phyloP scores from a whole-genome alignment of 2,797 vertebrate genomes.

The Semotilus atromaculatus region DNA sequence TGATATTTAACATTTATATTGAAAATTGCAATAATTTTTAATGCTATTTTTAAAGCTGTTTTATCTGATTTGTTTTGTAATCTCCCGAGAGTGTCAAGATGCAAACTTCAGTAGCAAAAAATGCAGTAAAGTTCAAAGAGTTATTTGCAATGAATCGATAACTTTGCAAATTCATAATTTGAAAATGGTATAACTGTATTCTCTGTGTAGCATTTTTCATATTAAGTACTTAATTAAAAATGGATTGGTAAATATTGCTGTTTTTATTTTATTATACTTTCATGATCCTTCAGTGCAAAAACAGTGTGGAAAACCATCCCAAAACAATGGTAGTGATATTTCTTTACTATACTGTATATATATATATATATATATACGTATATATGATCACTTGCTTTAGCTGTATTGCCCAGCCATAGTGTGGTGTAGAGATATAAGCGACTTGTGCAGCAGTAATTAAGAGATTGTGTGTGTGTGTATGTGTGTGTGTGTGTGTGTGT shows the following conservation, averaged over 20 bases:
- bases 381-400: not conserved
- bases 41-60: not conserved
- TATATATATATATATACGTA: too few species aligned
- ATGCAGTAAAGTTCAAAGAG: not conserved
- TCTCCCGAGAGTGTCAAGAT: not conserved
- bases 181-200: not conserved
- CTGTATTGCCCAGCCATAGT: not conserved
- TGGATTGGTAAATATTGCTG: not conserved
- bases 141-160: not conserved
- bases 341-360: not conserved
- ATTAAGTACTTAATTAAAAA: not conserved
- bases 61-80: not conserved
- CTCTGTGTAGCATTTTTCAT: not conserved
- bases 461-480: constrained; percentile 57
- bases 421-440: not conserved
- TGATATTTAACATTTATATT: not conserved
- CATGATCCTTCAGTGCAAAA: not conserved
- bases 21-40: not conserved
- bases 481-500: constrained; percentile 56
- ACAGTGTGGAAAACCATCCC: not conserved
- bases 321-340: not conserved
- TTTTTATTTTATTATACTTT: not conserved
- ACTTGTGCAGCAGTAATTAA: constrained; percentile 13
- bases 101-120: not conserved
- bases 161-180: not conserved